Evolutionary conservation across 2,888 invertebrate genomes (phyloP).

Genomic region (Torymus auratus): DNA sequence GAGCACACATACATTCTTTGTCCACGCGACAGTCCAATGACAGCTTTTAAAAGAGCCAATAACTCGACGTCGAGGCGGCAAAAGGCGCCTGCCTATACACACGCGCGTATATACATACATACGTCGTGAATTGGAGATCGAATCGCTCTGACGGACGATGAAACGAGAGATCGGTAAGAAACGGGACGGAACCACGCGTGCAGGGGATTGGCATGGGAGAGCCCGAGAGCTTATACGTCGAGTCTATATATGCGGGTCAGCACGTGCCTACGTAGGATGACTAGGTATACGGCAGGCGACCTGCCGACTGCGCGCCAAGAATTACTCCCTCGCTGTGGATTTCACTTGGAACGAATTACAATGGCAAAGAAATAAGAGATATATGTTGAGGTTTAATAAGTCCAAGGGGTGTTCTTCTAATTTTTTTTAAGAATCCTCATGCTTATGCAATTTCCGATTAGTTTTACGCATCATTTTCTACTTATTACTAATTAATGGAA

Average conservation of each 20-base stretch:
- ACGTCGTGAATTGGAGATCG: conserved; percentile 52
- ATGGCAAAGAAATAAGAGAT: background rate
- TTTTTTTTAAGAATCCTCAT: too few species aligned
- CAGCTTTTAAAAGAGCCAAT: conserved; percentile 44
- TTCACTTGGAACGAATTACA: conserved; percentile 29
- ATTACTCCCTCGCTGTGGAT: conserved; percentile 12
- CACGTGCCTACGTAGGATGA: conserved; percentile 69
- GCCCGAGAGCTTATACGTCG: background rate
- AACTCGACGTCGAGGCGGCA: conserved; percentile 46
- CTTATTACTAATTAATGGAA: too few species aligned
- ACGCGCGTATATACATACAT: background rate
- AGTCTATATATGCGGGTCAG: conserved; percentile 59
- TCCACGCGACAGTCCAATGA: conserved; percentile 41
- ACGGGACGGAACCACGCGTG: too few species aligned
- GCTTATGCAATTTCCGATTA: too few species aligned
- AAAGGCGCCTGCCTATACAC: conserved; percentile 27
- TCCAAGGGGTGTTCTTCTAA: too few species aligned
- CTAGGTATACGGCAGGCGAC: conserved; percentile 60
- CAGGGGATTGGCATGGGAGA: background rate
- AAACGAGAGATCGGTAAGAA: conserved; percentile 34
- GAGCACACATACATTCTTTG: conserved; percentile 32
- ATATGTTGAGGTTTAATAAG: too few species aligned
- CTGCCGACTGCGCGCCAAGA: background rate
- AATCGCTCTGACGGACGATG: conserved; percentile 27
- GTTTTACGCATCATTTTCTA: too few species aligned